A percentile compares a stretch with the other conserved stretches of the same genome.
Evolutionary conservation across 2,113 vertebrate genomes (phyloP).

Genomic region (Daubentonia madagascariensis): DNA sequence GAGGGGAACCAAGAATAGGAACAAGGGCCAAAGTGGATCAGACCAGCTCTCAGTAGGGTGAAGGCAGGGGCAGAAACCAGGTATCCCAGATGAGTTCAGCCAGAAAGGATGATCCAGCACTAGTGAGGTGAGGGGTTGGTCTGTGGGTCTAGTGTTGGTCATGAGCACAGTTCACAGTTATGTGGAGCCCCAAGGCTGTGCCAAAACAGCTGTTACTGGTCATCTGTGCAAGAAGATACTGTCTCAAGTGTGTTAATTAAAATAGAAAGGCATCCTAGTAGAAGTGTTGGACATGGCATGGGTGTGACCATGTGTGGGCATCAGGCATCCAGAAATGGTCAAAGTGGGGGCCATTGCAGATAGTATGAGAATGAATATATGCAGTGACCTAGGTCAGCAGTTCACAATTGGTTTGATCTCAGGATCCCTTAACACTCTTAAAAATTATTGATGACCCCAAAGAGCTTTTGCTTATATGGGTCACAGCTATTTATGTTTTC

Average conservation of each 20-base stretch:
- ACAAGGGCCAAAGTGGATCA: neutral
- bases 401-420: neutral
- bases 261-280: conserved; percentile 61
- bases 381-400: neutral
- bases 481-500: neutral
- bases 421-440: neutral
- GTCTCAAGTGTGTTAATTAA: conserved; percentile 19
- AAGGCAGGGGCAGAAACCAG: neutral
- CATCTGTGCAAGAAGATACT: conserved; percentile 14
- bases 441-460: neutral
- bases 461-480: neutral
- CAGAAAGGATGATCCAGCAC: neutral
- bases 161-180: neutral
- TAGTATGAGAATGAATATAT: neutral
- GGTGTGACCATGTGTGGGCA: neutral
- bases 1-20: neutral
- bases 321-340: neutral
- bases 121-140: neutral
- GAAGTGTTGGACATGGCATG: neutral
- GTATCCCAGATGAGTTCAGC: neutral
- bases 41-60: neutral
- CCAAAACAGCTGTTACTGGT: conserved; percentile 37
- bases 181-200: neutral
- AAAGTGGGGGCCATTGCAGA: neutral
- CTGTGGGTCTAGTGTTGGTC: neutral